Evolutionary conservation across 1,140 invertebrate genomes (phyloP).

Genomic region (Sitobion miscanthi): DNA sequence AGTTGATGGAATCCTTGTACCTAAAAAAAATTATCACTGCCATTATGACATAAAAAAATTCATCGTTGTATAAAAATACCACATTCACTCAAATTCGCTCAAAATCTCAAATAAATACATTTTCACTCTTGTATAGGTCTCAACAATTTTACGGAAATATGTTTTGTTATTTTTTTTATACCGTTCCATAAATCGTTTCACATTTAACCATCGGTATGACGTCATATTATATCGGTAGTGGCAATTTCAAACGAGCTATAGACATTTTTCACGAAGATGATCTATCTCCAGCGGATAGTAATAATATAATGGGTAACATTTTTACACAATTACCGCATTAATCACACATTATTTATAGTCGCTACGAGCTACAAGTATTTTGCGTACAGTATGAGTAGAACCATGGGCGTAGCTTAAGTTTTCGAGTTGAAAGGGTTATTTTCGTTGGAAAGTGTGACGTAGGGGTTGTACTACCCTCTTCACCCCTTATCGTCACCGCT

Average conservation of each 20-base stretch:
- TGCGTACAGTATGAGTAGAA: background rate
- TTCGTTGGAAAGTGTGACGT: slow-evolving; percentile 8
- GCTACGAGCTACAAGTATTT: background rate
- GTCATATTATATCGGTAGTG: background rate
- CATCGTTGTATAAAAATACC: background rate
- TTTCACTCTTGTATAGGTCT: background rate
- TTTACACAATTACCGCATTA: background rate
- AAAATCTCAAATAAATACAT: background rate
- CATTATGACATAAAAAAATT: background rate
- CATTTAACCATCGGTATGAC: background rate
- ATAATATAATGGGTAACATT: background rate
- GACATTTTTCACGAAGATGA: background rate
- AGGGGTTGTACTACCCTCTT: background rate
- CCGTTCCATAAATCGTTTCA: background rate
- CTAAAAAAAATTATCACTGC: background rate
- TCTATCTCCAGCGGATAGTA: background rate
- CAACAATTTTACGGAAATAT: background rate
- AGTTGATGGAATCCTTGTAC: too few relatives aligned
- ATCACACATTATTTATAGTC: background rate
- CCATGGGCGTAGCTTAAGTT: slow-evolving; percentile 6
- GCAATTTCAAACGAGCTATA: background rate
- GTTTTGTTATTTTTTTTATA: too few relatives aligned
- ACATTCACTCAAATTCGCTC: background rate
- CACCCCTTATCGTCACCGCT: background rate
- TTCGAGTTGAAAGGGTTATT: slow-evolving; percentile 10